These are phyloP conservation scores for Himalopsyche phryganea DNA, from an alignment of 1,140 invertebrate species.

Conservation along the genomic window DNA sequence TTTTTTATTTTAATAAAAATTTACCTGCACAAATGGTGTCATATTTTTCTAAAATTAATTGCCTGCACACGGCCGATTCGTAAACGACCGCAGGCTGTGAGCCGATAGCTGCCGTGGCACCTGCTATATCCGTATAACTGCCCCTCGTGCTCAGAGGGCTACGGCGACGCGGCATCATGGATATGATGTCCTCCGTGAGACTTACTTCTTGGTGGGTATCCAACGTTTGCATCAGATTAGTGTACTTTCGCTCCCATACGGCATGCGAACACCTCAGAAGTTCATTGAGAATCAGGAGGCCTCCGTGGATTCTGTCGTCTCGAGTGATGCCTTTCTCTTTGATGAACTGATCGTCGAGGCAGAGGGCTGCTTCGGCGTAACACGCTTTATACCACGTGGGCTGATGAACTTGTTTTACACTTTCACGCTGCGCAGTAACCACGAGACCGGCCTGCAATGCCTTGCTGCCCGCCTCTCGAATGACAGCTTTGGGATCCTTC, in stretches of 20 bases:
- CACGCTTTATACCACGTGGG: constrained; percentile 90
- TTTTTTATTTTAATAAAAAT: too few relatives aligned
- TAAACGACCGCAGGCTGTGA: constrained; percentile 56
- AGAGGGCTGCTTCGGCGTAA: constrained; percentile 80
- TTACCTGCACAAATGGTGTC: constrained; percentile 71
- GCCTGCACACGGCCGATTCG: constrained; percentile 85
- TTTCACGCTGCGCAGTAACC: constrained; percentile 92
- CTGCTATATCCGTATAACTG: constrained; percentile 48
- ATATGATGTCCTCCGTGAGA: constrained; percentile 58
- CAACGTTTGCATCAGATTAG: constrained; percentile 59
- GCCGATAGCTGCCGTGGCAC: constrained; percentile 45
- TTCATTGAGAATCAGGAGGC: constrained; percentile 91
- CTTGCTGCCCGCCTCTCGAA: constrained; percentile 89
- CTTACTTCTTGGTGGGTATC: constrained; percentile 48
- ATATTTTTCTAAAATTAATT: constrained; percentile 80
- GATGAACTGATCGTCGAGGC: constrained; percentile 69
- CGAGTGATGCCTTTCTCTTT: constrained; percentile 75
- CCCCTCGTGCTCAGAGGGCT: constrained; percentile 58
- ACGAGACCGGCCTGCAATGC: constrained; percentile 89
- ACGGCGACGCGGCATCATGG: constrained; percentile 56
- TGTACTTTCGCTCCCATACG: constrained; percentile 80
- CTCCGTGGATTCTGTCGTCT: constrained; percentile 92
- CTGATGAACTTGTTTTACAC: constrained; percentile 82
- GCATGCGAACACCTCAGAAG: constrained; percentile 88
- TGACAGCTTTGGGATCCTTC: constrained; percentile 86